These are phyloP conservation scores for Mugil cephalus DNA, from an alignment of 2,113 vertebrate species.

Conservation along the genomic window DNA sequence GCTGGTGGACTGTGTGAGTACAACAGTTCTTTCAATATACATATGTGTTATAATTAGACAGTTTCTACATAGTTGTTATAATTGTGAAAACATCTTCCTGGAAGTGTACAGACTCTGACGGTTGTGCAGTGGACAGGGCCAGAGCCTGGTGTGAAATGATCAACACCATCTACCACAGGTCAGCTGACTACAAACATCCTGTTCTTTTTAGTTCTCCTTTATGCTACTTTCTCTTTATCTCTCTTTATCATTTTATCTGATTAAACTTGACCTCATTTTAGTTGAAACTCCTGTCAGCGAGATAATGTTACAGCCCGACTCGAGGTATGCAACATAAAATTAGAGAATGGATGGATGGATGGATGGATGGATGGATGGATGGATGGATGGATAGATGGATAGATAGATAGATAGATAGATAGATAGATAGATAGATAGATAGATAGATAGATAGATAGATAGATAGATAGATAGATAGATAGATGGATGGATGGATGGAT, in stretches of 20 bases:
- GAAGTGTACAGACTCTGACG: slow-evolving; percentile 97
- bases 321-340: too few relatives aligned
- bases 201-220: neutral
- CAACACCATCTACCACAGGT: slow-evolving; percentile 92
- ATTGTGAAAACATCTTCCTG: neutral
- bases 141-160: slow-evolving; percentile 97
- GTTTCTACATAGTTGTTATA: neutral
- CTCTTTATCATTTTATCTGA: neutral
- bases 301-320: too few relatives aligned
- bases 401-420: too few relatives aligned
- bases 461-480: too few relatives aligned
- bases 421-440: too few relatives aligned
- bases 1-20: slow-evolving; percentile 98
- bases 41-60: neutral
- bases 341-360: too few relatives aligned
- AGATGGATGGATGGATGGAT: too few relatives aligned
- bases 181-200: neutral
- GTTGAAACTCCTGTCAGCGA: too few relatives aligned
- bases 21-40: neutral
- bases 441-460: too few relatives aligned
- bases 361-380: too few relatives aligned
- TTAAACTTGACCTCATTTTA: neutral
- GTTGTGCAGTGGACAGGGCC: slow-evolving; percentile 92
- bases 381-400: too few relatives aligned
- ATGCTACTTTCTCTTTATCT: too few relatives aligned